These are phyloP conservation scores for Siniperca scherzeri DNA, from an alignment of 2,797 vertebrate genomes.

Conservation along the genomic window DNA sequence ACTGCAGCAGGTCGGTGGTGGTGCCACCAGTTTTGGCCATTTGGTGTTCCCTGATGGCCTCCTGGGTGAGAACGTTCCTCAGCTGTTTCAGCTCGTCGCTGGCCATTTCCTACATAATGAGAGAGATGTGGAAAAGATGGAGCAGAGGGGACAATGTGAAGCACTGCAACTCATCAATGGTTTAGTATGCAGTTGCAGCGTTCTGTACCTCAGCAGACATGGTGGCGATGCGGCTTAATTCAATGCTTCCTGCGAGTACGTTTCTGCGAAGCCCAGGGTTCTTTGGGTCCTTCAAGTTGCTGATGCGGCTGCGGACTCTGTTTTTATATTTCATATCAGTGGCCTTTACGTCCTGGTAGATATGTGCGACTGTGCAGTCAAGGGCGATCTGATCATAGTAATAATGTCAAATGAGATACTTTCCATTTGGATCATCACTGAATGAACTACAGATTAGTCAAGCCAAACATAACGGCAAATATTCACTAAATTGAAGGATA, in stretches of 20 bases:
- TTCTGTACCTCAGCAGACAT: constrained; percentile 94
- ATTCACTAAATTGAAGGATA: constrained; percentile 88
- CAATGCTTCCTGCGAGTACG: constrained; percentile 92
- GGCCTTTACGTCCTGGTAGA: constrained; percentile 95
- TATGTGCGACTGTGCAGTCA: constrained; percentile 87
- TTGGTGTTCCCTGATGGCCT: constrained; percentile 98
- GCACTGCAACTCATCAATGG: not conserved
- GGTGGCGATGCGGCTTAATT: constrained; percentile 89
- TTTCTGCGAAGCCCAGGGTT: constrained; percentile 94
- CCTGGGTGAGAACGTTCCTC: constrained; percentile 94
- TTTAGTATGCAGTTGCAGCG: not conserved
- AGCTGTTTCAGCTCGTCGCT: constrained; percentile 96
- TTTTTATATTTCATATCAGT: constrained; percentile 99
- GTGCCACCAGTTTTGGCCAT: constrained; percentile 98
- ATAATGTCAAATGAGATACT: not conserved
- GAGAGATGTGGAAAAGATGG: not conserved
- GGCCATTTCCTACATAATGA: constrained; percentile 93
- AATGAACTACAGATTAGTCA: not conserved
- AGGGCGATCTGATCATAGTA: constrained; percentile 54
- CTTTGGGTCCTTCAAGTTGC: constrained; percentile 98
- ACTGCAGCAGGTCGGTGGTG: constrained; percentile 94
- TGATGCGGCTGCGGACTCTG: constrained; percentile 96
- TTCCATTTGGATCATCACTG: not conserved
- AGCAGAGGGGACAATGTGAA: not conserved
- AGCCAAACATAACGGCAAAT: not conserved